Evolutionary conservation across 2,113 vertebrate genomes (phyloP).

Genomic region (Rattus rattus): DNA sequence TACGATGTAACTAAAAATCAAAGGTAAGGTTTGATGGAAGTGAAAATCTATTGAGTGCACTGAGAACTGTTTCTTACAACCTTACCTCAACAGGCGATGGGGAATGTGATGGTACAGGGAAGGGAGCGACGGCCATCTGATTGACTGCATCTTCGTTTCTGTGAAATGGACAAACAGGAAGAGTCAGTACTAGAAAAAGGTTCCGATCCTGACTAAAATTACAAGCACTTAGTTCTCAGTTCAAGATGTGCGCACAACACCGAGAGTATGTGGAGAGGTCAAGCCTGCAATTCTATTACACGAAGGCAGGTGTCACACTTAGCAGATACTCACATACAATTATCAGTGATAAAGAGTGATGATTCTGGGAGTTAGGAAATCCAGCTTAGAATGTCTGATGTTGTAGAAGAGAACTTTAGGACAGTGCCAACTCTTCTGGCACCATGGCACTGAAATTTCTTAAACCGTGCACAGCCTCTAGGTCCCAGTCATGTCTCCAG

Average conservation of each 20-base stretch:
- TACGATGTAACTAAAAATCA: not conserved
- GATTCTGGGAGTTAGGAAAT: not conserved
- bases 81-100: slow-evolving; percentile 90
- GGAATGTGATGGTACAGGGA: slow-evolving; percentile 86
- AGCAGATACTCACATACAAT: not conserved
- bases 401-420: slow-evolving; percentile 6
- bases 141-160: slow-evolving; percentile 94
- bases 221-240: not conserved
- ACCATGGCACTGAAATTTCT: not conserved
- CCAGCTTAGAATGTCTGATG: not conserved
- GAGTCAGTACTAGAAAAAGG: slow-evolving; percentile 32
- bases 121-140: slow-evolving; percentile 95
- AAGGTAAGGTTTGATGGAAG: not conserved
- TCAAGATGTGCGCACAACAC: not conserved
- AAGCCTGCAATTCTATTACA: not conserved
- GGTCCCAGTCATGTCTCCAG: not conserved
- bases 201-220: not conserved
- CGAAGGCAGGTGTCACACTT: not conserved
- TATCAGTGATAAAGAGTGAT: slow-evolving; percentile 46
- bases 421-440: not conserved
- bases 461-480: not conserved
- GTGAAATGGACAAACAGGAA: slow-evolving; percentile 61
- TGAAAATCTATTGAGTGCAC: slow-evolving; percentile 59
- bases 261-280: not conserved
- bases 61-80: not conserved